Base-by-base conservation (phyloP, 2,797 vertebrate genomes). In the Sebastes melanostomus region DNA sequence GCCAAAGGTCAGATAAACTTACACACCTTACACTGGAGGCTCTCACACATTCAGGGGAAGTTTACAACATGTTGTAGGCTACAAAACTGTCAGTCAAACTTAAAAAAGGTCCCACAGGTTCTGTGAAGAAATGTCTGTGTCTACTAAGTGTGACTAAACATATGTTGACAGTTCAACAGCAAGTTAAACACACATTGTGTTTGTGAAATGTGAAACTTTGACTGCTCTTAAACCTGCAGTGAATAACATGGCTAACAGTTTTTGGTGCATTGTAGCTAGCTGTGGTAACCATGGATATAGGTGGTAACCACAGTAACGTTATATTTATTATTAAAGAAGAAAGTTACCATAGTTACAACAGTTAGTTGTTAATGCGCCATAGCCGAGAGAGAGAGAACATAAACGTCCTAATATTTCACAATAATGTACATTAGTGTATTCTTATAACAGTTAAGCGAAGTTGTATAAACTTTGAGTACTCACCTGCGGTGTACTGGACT, bases 381-480 rank as follows among this genome's bases (percentile, higher is more conserved):
- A 42, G 6, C 8, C 13, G 24, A 52, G 4, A 38, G 3, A 52
- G 1, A 60, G 4, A 55, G 1, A 78, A 77, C 2, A 18, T 6
- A 8, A 12, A 20, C 16, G 18, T n/a, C 6, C 58, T 27, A 9
- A n/a, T 16, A 2, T 46, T 24, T 52, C 3, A 61, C 42, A 58
- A 69, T 27, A 2, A 58, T 18, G 13, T 1, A 4, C 3, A 11
- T 29, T 8, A 13, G 1, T 24, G 11, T 22, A 32, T 79, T 72
- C 14, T 36, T 1, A 27, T 46, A 13, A 60, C 1, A 73, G 42
- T 54, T 59, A 2, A 16, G 18, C 3, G 20, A 46, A 88, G 67
- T 29, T 73, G 22, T 18, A 36, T 8, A 84, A 78, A 80, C 25
- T 75, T 72, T 25, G 8, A 70, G 9, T 13, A 85, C 83, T 87